Evolutionary conservation across 2,797 vertebrate genomes (phyloP), one percentile per base, ranked within the genome.

Genomic region (Gallinago stenura): DNA sequence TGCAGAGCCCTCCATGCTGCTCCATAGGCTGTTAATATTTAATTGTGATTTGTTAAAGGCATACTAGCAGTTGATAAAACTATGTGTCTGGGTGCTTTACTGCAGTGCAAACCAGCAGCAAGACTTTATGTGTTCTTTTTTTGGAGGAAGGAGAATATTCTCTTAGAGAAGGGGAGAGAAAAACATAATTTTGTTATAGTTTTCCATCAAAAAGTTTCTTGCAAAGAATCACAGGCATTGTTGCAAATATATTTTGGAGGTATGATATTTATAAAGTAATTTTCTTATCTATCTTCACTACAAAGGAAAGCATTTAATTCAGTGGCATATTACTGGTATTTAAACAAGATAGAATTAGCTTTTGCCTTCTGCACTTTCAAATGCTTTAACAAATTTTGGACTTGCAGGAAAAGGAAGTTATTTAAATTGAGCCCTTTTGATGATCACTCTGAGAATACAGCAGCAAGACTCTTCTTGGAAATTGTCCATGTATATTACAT

Each of bases 31-130:
- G 98, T 98, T 98, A 98, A 98, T 98, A 96, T 98, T 98, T 98
- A 98, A 98, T 98, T 98, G 97, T 98, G 97, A 97, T 97, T 97
- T 97, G 95, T 97, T 97, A 97, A 98, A 98, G 97, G 95, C 97
- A 97, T 97, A 97, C 97, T 96, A 96, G 95, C 96, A 97, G 95
- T 96, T 91, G 96, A 97, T 98, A 97, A 98, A 98, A 97, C 96
- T 82, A 65, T 90, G 86, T 88, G 92, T 82, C 93, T 97, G 95
- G 93, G 83, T 43, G 65, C 96, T 98, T 97, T 98, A 98, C 97
- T 97, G 87, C 93, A 95, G 93, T 70, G 89, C 78, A 97, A 97
- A 87, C 62, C 94, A 97, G 93, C 93, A 96, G 84, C 90, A 83
- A 61, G 62, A 75, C 81, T 96, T 95, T 85, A 90, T 93, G 65